A percentile compares a stretch with the other conserved stretches of the same genome.
Evolutionary conservation across 92 coral and sea anemone genomes (phyloP).

Genomic region (Siderastrea radians): DNA sequence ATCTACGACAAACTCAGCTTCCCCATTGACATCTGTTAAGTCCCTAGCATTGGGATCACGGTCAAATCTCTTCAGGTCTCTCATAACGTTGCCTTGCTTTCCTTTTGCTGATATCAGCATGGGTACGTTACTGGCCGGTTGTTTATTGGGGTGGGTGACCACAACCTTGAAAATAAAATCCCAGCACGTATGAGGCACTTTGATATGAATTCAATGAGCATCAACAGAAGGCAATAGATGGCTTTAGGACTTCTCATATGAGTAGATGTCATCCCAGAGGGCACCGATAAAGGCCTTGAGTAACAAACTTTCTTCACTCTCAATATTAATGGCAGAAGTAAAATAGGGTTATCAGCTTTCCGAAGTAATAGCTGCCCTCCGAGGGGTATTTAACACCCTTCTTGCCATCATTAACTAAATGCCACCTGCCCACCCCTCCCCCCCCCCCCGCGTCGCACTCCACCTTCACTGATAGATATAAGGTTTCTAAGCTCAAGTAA

Average conservation of each 20-base stretch:
- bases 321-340: background rate
- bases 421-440: too few species aligned
- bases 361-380: too few species aligned
- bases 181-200: background rate
- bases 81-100: background rate
- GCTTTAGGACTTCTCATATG: too few species aligned
- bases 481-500: too few species aligned
- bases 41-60: conserved; percentile 52
- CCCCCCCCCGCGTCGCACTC: too few species aligned
- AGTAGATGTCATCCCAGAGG: too few species aligned
- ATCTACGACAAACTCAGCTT: conserved; percentile 89
- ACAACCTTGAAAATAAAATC: conserved; percentile 54
- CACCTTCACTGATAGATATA: too few species aligned
- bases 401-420: too few species aligned
- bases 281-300: too few species aligned
- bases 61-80: conserved; percentile 21
- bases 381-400: too few species aligned
- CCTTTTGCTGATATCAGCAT: conserved; percentile 72
- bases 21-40: conserved; percentile 62
- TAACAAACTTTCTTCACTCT: background rate
- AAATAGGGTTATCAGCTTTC: too few species aligned
- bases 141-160: conserved; percentile 72
- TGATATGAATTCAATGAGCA: background rate
- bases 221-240: too few species aligned
- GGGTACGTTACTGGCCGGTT: conserved; percentile 67